Evolutionary conservation across 2,888 invertebrate genomes (phyloP), one percentile per base, ranked within the genome.

Genomic region (Hirtodrosophila confusa): DNA sequence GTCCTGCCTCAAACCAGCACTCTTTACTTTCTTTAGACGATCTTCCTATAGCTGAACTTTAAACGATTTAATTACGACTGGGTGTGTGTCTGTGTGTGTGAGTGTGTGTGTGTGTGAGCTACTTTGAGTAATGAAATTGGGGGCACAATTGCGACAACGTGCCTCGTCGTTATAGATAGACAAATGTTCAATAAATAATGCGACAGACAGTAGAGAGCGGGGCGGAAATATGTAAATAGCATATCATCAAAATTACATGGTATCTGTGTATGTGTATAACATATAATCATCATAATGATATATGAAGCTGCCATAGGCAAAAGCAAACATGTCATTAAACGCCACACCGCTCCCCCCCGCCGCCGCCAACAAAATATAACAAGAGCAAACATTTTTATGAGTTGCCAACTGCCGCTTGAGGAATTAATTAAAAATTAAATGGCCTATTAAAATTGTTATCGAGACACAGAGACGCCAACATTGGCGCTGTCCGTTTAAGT

Each of bases 361-460:
- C 29, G 23, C n/a, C 17, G 17, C 17, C 11, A 36, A 33, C 35
- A 10, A 44, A 39, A 40, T 37, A 61, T 12, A 37, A 40, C 23
- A 48, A 40, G 64, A 66, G 73, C 75, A 80, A 78, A 71, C 64
- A 76, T 68, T 78, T 80, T 80, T 80, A 80, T 78, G 80, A 84
- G 78, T 80, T 76, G 85, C 69, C 82, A 85, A 79, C 71, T 85
- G 85, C 70, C 86, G 82, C 79, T 82, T 77, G 82, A 83, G 75
- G 80, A 86, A 84, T 86, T 86, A 84, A 86, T 86, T 84, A 84
- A 84, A 84, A 84, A 80, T 83, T 84, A 86, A 84, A 84, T 86
- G 80, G 84, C 78, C 84, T 86, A 84, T 84, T 84, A 86, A 84
- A 84, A 84, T 84, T 78, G 84, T 86, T 84, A 84, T 86, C 86